These are phyloP conservation scores for Eumacrocentrus americanus DNA, from an alignment of 2,888 invertebrate genomes.

Conservation along the genomic window DNA sequence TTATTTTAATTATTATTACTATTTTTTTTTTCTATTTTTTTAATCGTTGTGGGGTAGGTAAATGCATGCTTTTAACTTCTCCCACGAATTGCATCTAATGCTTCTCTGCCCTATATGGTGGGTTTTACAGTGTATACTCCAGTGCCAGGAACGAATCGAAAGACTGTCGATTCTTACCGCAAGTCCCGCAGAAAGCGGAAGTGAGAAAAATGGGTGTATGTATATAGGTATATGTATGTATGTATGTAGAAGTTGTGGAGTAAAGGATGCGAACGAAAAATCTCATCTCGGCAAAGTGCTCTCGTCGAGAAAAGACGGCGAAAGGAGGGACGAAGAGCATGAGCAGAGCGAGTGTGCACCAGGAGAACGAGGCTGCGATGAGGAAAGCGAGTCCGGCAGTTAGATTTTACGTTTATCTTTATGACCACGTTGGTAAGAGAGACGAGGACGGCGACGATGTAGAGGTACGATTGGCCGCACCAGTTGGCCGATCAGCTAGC, in stretches of 20 bases:
- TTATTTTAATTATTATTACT: too few relatives aligned
- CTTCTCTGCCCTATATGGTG: too few relatives aligned
- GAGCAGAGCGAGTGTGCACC: conserved; percentile 12
- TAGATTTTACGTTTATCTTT: conserved; percentile 58
- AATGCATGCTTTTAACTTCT: too few relatives aligned
- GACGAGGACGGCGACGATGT: background rate
- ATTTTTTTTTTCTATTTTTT: too few relatives aligned
- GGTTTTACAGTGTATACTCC: too few relatives aligned
- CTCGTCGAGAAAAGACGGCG: conserved; percentile 22
- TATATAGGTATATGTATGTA: background rate
- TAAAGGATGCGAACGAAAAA: conserved; percentile 32
- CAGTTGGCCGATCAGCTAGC: background rate
- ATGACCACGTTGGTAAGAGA: too few relatives aligned
- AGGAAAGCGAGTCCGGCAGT: conserved; percentile 50
- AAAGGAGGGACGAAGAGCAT: conserved; percentile 21
- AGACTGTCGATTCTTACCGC: conserved; percentile 23
- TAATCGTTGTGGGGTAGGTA: too few relatives aligned
- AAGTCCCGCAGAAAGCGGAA: conserved; percentile 1
- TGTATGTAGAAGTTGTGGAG: conserved; percentile 10
- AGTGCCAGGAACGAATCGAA: conserved; percentile 10
- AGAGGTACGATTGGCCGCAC: conserved; percentile 3
- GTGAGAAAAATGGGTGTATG: conserved; percentile 5
- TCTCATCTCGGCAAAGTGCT: conserved; percentile 42
- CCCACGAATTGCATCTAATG: too few relatives aligned
- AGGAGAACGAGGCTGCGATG: conserved; percentile 16